Base-by-base conservation (phyloP, 2,113 vertebrate species). In the Centropristis striata region DNA sequence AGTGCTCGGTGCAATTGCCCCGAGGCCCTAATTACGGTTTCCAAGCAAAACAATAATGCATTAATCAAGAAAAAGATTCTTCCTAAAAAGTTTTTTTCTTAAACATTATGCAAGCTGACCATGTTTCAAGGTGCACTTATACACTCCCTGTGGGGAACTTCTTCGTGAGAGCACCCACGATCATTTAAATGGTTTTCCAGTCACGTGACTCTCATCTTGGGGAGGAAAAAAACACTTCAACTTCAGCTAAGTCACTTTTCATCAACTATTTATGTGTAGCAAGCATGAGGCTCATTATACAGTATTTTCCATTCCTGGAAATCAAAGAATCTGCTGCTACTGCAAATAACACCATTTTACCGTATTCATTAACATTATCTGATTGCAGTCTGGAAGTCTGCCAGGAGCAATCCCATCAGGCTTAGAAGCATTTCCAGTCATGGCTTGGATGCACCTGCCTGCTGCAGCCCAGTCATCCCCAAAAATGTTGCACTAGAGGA, bases 291-390 rank as follows among this genome's bases (percentile, higher is more conserved):
- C 82, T 61, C 70, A 68, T 63, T 73, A 76, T 57, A 14, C 42
- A 54, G 67, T 18, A 69, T 81, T 83, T 64, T 74, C 58, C 14
- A 57, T 81, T 76, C 39, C 61, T 75, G 59, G 55, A 80, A 87
- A 81, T 90, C 79, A 84, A 64, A 32, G 39, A 79, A 75, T 58
- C 59, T 28, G 49, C 77, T 65, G 23, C 76, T 39, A 1, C 9
- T 64, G 44, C 81, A 81, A 85, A 79, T 51, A 74, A 72, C 25
- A 59, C 68, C 5, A 8, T 76, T 89, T 86, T 46, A 68, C 75
- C 21, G 53, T 27, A 71, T 84, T 88, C 82, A 83, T 90, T 72
- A 79, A 57, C 75, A 68, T 88, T 71, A 91, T 85, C 81, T 80
- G 89, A 91, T 77, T 72, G 73, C 50, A 46, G 65, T 1, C 61